Evolutionary conservation across 2,113 vertebrate species (phyloP).

Genomic region (Apistogramma diplotaenia): DNA sequence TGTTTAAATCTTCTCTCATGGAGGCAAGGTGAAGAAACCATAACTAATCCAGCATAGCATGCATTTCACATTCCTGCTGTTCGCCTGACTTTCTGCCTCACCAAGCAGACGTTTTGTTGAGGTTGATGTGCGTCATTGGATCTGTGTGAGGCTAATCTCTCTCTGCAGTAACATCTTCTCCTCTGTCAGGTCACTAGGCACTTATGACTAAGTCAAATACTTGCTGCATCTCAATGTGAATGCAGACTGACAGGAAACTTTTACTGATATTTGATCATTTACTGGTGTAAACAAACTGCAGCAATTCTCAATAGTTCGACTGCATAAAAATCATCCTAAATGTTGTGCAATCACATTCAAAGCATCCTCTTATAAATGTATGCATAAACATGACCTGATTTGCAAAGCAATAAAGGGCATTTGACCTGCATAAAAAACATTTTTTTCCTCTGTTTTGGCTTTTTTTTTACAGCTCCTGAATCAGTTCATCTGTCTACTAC

Average conservation of each 20-base stretch:
- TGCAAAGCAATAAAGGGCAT: background rate
- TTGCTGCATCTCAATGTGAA: conserved; percentile 8
- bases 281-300: background rate
- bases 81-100: conserved; percentile 38
- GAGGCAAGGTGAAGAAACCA: background rate
- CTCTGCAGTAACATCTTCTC: conserved; percentile 16
- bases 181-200: conserved; percentile 8
- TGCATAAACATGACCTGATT: background rate
- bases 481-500: background rate
- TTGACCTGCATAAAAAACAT: background rate
- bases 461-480: background rate
- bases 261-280: background rate
- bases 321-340: background rate
- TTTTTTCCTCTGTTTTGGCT: too few species aligned
- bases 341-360: background rate
- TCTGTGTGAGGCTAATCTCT: conserved; percentile 29
- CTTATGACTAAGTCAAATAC: background rate
- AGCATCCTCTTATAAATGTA: too few species aligned
- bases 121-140: conserved; percentile 59
- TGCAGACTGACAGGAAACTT: background rate
- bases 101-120: conserved; percentile 2
- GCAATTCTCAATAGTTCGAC: background rate
- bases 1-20: background rate
- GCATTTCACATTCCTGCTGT: conserved; percentile 25
- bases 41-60: conserved; percentile 10